Base-by-base conservation (phyloP, 2,888 invertebrate genomes). In the Nymphalis c-album region DNA sequence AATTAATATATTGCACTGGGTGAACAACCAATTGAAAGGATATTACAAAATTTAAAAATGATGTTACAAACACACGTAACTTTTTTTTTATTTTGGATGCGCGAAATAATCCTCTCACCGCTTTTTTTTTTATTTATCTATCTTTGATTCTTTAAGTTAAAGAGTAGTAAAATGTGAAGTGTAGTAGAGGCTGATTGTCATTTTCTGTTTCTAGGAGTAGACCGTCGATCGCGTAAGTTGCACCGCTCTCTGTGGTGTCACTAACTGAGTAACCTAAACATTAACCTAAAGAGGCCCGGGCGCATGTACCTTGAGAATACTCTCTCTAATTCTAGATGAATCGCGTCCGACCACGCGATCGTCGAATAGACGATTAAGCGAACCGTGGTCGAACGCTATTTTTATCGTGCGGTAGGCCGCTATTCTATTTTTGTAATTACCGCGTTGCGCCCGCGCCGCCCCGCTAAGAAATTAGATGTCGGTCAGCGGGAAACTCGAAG, bases 201-300 rank as follows among this genome's bases (percentile, higher is more conserved):
- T 92, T 91, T 93, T 91, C 88, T 93, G 88, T 93, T 93, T 93
- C 90, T 93, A 93, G 93, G 92, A 91, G 92, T 93, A 93, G 93
- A 92, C 92, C 93, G 81, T 93, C 93, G 88, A 92, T 91, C 89
- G 88, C 88, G 93, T 93, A 93, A 93, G 93, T 93, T 87, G 87
- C 91, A 91, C 91, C 91, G 91, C 91, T 91, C 87, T 88, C 85
- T 87, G 90, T 91, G 91, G 91, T 92, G 91, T 91, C 91, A 91
- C 91, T 92, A 91, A 92, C 90, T 76, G 67, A 77, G 76, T 85
- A 84, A 83, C 82, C 79, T 86, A 80, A 83, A 84, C 81, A 90
- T 88, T 91, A 90, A 91, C 90, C 82, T 70, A 71, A 79, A 69
- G 78, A 78, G 85, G 85, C 82, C 83, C 87, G 90, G 85, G 89